These are phyloP conservation scores for Tringa solitaria DNA, from an alignment of 2,113 vertebrate species.

Conservation along the genomic window DNA sequence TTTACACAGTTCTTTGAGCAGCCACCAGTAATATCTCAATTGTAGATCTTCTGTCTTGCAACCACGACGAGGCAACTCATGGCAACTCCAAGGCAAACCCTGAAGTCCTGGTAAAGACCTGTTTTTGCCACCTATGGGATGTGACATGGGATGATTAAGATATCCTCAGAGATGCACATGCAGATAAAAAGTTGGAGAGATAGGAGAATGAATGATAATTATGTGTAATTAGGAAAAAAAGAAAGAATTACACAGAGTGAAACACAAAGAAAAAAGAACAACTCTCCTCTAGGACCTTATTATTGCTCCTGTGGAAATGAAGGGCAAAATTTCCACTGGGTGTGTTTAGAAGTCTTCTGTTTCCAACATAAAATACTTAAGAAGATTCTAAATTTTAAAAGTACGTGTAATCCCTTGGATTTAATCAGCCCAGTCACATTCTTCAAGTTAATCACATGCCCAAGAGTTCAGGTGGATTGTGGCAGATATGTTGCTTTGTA, in stretches of 20 bases:
- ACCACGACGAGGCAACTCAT: neutral
- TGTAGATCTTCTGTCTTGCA: neutral
- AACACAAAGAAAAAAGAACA: neutral
- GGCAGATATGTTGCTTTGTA: neutral
- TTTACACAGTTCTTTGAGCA: neutral
- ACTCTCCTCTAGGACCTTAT: neutral
- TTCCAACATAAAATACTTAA: neutral
- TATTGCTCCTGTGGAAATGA: neutral
- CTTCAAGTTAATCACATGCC: neutral
- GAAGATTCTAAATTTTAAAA: neutral
- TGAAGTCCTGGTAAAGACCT: neutral
- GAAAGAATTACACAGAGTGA: neutral
- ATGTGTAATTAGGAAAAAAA: neutral
- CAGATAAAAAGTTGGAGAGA: neutral
- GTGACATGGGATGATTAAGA: neutral
- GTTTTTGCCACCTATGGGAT: neutral
- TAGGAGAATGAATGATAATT: neutral
- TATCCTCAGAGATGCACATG: neutral
- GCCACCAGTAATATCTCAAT: neutral
- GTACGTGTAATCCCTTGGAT: neutral
- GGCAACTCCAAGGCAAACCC: neutral
- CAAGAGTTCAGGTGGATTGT: neutral
- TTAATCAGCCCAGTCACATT: neutral
- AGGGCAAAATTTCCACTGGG: neutral
- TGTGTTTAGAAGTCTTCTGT: neutral